Evolutionary conservation across 2,113 vertebrate genomes (phyloP).

Genomic region (Anguilla japonica): DNA sequence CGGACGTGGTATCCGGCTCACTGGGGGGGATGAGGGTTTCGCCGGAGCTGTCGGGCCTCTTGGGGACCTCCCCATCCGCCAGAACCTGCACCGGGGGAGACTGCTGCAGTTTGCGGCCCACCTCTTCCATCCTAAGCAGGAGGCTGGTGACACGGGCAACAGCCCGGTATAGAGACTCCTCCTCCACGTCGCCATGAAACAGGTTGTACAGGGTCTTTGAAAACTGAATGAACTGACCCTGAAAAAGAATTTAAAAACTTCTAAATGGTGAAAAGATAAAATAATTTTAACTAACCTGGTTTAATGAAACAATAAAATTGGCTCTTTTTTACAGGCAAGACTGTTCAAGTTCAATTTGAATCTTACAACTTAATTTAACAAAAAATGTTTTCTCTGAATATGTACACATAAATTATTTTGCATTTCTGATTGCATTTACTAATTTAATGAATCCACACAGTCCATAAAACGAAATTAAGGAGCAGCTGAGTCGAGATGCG

Average conservation of each 20-base stretch:
- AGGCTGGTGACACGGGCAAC: constrained; percentile 90
- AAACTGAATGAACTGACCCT: constrained; percentile 94
- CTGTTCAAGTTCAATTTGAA: neutral
- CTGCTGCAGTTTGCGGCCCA: constrained; percentile 66
- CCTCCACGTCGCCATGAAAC: constrained; percentile 88
- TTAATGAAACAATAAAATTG: too few relatives aligned
- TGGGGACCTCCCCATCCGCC: constrained; percentile 34
- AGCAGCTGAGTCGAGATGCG: neutral
- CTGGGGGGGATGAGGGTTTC: constrained; percentile 42
- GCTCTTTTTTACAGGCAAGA: too few relatives aligned
- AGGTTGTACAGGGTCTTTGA: constrained; percentile 94
- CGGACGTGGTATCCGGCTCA: constrained; percentile 39
- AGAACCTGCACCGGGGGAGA: constrained; percentile 31
- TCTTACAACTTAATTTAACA: neutral
- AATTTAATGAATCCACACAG: neutral
- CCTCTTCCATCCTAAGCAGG: constrained; percentile 71
- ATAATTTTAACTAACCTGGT: neutral
- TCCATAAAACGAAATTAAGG: neutral
- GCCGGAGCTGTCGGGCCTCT: constrained; percentile 28
- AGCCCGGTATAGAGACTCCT: constrained; percentile 85
- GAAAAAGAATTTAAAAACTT: constrained; percentile 9
- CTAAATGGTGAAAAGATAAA: neutral
- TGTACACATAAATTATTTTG: too few relatives aligned
- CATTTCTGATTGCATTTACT: neutral
- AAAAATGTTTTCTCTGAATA: neutral